Evolutionary conservation across 2,797 vertebrate genomes (phyloP).

Genomic region (Cirrhinus mrigala): DNA sequence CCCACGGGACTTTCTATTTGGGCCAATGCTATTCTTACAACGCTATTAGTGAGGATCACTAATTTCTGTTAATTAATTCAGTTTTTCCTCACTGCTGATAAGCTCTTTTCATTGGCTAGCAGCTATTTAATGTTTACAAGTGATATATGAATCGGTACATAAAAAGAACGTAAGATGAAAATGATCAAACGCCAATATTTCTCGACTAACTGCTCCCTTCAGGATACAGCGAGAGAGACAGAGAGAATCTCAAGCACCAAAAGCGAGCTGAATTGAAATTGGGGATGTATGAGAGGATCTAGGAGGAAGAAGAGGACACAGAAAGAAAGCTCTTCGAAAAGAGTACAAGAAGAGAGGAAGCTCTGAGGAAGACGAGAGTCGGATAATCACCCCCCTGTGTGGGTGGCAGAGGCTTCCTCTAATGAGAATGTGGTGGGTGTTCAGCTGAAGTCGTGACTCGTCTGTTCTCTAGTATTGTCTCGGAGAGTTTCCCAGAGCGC

Average conservation of each 20-base stretch:
- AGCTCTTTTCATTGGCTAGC: neutral
- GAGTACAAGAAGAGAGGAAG: neutral
- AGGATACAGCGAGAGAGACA: slow-evolving; percentile 13
- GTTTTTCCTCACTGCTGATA: neutral
- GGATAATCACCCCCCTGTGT: slow-evolving; percentile 35
- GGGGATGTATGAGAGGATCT: slow-evolving; percentile 9
- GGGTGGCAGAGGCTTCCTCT: slow-evolving; percentile 63
- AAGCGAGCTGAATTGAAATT: slow-evolving; percentile 1
- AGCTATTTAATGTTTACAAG: slow-evolving; percentile 6
- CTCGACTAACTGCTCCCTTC: slow-evolving; percentile 18
- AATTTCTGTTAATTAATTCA: slow-evolving; percentile 24
- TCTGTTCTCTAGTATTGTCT: slow-evolving; percentile 74
- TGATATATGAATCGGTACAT: slow-evolving; percentile 1
- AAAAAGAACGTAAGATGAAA: slow-evolving; percentile 3
- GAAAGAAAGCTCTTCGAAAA: slow-evolving; percentile 26
- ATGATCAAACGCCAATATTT: slow-evolving; percentile 34
- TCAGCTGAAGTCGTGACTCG: slow-evolving; percentile 78
- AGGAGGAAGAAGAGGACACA: neutral
- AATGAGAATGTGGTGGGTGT: slow-evolving; percentile 78
- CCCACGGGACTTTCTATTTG: slow-evolving; percentile 20
- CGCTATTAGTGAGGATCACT: neutral
- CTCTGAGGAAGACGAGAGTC: slow-evolving; percentile 49
- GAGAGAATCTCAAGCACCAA: slow-evolving; percentile 1
- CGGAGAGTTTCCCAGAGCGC: slow-evolving; percentile 50
- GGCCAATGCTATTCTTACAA: slow-evolving; percentile 31